These are phyloP conservation scores for Hexactinellida sp. DNA, from an alignment of 37 sponge, comb jelly and placozoan genomes.

Conservation along the genomic window DNA sequence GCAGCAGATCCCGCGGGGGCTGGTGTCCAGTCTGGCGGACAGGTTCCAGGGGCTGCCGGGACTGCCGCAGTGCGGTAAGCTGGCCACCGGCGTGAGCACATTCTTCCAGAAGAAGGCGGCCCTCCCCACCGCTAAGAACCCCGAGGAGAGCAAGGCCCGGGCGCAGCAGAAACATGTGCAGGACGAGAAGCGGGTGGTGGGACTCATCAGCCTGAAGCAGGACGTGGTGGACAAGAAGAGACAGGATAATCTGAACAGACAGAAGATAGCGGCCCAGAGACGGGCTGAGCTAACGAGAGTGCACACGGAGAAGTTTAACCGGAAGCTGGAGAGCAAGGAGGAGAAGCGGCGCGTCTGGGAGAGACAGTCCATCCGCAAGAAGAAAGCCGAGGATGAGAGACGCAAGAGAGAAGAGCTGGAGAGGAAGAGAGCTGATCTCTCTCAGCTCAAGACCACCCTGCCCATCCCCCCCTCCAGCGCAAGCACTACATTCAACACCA, in stretches of 20 bases:
- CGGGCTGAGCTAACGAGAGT: not conserved
- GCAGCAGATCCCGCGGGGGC: not conserved
- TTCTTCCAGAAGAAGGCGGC: not conserved
- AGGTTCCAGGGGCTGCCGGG: not conserved
- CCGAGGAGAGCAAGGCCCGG: not conserved
- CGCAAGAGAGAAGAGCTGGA: not conserved
- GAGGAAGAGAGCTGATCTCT: not conserved
- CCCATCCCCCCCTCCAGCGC: not conserved
- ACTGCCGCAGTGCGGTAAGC: not conserved
- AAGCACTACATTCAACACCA: not conserved
- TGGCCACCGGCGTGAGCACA: not conserved
- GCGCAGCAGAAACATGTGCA: not conserved
- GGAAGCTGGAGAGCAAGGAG: not conserved
- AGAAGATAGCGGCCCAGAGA: not conserved
- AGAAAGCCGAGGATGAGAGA: conserved; percentile 6
- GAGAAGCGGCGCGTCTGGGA: not conserved
- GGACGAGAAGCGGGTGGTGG: not conserved
- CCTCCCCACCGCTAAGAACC: not conserved
- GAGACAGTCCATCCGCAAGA: not conserved
- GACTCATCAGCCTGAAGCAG: not conserved
- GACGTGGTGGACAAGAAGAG: not conserved
- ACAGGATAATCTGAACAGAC: not conserved
- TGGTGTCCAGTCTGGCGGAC: not conserved
- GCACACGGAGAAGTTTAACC: not conserved
- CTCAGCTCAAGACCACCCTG: not conserved